phyloP scores from a whole-genome alignment of 2,113 vertebrate species.

The Coregonus clupeaformis region DNA sequence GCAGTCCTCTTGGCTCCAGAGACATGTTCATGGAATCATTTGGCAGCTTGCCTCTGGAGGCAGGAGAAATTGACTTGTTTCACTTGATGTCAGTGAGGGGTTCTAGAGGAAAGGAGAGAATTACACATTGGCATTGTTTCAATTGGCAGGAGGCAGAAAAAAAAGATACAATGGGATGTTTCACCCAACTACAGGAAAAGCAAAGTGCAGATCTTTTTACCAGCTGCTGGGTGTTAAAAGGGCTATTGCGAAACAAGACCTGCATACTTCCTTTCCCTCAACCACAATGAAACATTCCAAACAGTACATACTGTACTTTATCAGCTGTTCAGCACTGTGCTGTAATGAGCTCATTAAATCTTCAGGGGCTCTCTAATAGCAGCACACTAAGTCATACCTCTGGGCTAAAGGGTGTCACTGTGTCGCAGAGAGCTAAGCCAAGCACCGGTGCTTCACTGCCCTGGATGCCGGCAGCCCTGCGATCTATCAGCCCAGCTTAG shows the following conservation, averaged over 20 bases:
- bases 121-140: conserved; percentile 5
- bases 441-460: conserved; percentile 46
- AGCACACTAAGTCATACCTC: conserved; percentile 58
- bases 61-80: not conserved
- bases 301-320: no score
- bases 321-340: not conserved
- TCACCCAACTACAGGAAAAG: not conserved
- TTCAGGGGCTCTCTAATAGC: conserved; percentile 62
- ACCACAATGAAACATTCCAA: no score
- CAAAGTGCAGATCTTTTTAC: not conserved
- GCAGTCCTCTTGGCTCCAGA: no score
- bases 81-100: not conserved
- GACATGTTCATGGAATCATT: not conserved
- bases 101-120: not conserved
- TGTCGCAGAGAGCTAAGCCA: conserved; percentile 44
- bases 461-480: conserved; percentile 46
- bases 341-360: conserved; percentile 70
- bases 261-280: not conserved
- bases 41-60: not conserved
- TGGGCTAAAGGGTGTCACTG: conserved; percentile 49
- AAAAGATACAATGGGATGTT: not conserved
- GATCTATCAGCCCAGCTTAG: conserved; percentile 64
- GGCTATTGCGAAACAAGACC: not conserved
- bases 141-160: not conserved
- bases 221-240: not conserved